These are phyloP conservation scores for Pterostichus madidus DNA, from an alignment of 2,888 invertebrate genomes.

Conservation along the genomic window DNA sequence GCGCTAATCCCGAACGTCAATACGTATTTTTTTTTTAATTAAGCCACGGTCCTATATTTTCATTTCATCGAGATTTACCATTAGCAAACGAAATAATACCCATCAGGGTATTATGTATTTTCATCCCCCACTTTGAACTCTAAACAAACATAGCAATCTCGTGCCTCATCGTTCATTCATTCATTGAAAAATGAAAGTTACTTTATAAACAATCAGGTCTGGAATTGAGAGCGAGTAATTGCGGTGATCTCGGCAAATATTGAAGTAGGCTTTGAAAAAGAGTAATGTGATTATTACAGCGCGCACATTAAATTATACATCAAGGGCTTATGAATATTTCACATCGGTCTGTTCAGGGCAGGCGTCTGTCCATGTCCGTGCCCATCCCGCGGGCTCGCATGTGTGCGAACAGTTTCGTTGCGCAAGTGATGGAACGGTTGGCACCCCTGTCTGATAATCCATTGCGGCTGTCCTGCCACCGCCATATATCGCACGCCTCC, in stretches of 20 bases:
- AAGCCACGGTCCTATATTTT: constrained; percentile 34
- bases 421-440: constrained; percentile 66
- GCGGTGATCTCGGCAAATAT: constrained; percentile 7
- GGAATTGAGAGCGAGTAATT: constrained; percentile 12
- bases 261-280: constrained; percentile 19
- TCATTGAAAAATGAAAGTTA: neutral
- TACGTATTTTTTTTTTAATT: constrained; percentile 34
- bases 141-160: neutral
- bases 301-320: constrained; percentile 24
- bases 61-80: constrained; percentile 48
- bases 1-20: constrained; percentile 37
- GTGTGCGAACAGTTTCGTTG: constrained; percentile 57
- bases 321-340: constrained; percentile 49
- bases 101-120: constrained; percentile 26
- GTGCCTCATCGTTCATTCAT: neutral
- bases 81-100: constrained; percentile 47
- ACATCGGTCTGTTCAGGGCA: constrained; percentile 16
- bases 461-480: constrained; percentile 67
- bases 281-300: constrained; percentile 20
- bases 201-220: constrained; percentile 9
- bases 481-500: constrained; percentile 60
- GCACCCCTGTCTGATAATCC: constrained; percentile 67
- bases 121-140: neutral
- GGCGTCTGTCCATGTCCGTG: constrained; percentile 5
- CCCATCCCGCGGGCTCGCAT: constrained; percentile 37